Evolutionary conservation across 2,888 invertebrate species (phyloP), one percentile per base, ranked within the genome.

Genomic region (Catocala nupta): DNA sequence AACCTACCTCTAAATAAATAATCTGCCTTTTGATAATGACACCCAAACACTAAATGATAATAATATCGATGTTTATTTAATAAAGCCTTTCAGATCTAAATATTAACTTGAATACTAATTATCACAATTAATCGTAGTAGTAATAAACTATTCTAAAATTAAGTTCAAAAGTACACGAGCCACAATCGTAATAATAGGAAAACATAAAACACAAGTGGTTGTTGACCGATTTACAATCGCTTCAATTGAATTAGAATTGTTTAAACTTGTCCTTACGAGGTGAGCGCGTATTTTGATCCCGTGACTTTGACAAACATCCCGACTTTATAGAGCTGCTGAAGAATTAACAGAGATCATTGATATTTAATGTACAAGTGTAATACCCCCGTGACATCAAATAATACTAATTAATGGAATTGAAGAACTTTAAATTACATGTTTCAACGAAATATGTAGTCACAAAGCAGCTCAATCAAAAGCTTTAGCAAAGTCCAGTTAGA

Each of bases 291-390:
- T 76, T 65, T 77, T 81, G 82, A 81, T 82, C 80, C 64, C 70
- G 55, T 83, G 87, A 87, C 85, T 84, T 87, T 87, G 82, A 82
- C 73, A 80, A 71, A 73, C 76, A 79, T 68, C 66, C 70, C 64
- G 68, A 69, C 67, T 77, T 78, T 75, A 59, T 75, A 71, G 55
- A 55, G 71, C 71, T 73, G 57, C 69, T 11, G 5, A 10, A 42
- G 12, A 43, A 63, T 59, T 10, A 62, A 61, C 48, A 55, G 44
- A 60, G 49, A 70, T 61, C 70, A 70, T 68, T 66, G 51, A 54
- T 48, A 16, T 16, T 49, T 10, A 36, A 47, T 33, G 47, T 42
- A 50, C 44, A 12, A 12, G 44, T 36, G 44, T n/a, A 51, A 62
- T 39, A 53, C 7, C 48, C 36, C 11, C 25, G 33, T 66, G 49